These are phyloP conservation scores for Mustela erminea DNA, from an alignment of 2,797 vertebrate species.

Conservation along the genomic window DNA sequence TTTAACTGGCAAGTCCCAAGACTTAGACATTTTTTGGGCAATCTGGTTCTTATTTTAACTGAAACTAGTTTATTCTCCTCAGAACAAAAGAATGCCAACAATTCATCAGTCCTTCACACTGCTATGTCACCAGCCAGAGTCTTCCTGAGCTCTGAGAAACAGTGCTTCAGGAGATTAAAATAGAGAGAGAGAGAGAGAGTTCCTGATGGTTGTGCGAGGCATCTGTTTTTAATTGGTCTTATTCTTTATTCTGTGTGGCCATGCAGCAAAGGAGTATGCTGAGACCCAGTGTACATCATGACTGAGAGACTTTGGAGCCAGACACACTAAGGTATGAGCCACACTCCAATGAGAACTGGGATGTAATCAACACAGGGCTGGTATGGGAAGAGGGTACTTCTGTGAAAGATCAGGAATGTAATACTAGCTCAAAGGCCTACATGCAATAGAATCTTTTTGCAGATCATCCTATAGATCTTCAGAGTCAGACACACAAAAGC, in stretches of 20 bases:
- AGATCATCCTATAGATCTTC: neutral
- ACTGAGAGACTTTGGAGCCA: constrained; percentile 49
- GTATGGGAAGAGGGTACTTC: neutral
- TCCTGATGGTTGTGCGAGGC: constrained; percentile 70
- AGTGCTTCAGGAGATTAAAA: constrained; percentile 83
- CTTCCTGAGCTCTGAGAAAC: constrained; percentile 77
- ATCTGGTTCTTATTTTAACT: constrained; percentile 82
- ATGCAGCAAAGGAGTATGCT: constrained; percentile 46
- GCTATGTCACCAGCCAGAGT: constrained; percentile 77
- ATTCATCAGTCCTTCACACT: constrained; percentile 61
- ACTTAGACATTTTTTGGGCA: constrained; percentile 64
- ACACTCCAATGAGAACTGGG: neutral
- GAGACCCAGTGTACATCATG: constrained; percentile 57
- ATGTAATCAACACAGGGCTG: neutral
- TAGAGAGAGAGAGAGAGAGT: constrained; percentile 67
- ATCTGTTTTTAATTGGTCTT: constrained; percentile 85
- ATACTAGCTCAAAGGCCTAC: neutral
- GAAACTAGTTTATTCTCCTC: constrained; percentile 73
- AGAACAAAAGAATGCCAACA: constrained; percentile 81
- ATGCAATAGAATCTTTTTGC: neutral
- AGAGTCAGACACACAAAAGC: neutral
- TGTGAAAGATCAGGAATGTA: neutral
- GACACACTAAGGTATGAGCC: neutral
- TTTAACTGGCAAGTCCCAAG: constrained; percentile 69
- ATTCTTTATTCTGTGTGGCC: constrained; percentile 76